Percentiles rank a stretch among this genome's conserved stretches.
Conservation (phyloP, 1,140 invertebrate genomes). For the Pectinophora gossypiella region DNA sequence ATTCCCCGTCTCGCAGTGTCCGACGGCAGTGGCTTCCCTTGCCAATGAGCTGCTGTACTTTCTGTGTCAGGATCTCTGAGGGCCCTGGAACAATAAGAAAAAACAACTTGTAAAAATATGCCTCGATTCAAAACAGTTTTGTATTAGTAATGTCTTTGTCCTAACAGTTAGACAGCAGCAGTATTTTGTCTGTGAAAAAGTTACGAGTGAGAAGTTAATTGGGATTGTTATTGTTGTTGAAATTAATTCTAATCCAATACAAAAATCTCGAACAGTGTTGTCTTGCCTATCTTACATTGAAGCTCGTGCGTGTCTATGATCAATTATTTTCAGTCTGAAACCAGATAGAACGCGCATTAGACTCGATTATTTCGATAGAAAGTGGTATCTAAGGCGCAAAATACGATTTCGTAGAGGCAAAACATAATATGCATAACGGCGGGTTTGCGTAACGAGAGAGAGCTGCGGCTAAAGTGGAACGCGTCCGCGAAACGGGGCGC, state of each 20-base stretch:
- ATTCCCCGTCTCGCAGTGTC: slow-evolving; percentile 38
- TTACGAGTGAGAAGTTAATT: too few species aligned
- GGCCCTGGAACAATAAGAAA: slow-evolving; percentile 58
- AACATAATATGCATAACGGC: slow-evolving; percentile 68
- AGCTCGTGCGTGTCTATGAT: too few species aligned
- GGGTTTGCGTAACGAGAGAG: slow-evolving; percentile 71
- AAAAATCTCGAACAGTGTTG: too few species aligned
- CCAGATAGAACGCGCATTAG: background rate
- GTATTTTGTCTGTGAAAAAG: too few species aligned
- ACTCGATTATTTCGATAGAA: slow-evolving; percentile 33
- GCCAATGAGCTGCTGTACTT: slow-evolving; percentile 51
- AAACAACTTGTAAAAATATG: background rate
- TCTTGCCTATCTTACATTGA: too few species aligned
- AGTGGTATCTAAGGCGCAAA: slow-evolving; percentile 44
- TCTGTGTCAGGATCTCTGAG: slow-evolving; percentile 73
- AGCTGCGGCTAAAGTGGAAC: slow-evolving; percentile 62
- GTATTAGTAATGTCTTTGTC: too few species aligned
- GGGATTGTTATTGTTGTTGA: too few species aligned
- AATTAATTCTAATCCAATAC: too few species aligned
- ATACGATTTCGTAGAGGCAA: slow-evolving; percentile 47
- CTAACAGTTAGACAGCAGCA: too few species aligned
- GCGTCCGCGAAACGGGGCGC: slow-evolving; percentile 50
- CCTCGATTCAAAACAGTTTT: too few species aligned
- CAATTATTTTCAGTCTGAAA: too few species aligned
- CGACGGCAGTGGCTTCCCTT: slow-evolving; percentile 50